A percentile compares a stretch with the other conserved stretches of the same genome.
phyloP scores from a whole-genome alignment of 2,888 invertebrate species.

The Allygus modestus region DNA sequence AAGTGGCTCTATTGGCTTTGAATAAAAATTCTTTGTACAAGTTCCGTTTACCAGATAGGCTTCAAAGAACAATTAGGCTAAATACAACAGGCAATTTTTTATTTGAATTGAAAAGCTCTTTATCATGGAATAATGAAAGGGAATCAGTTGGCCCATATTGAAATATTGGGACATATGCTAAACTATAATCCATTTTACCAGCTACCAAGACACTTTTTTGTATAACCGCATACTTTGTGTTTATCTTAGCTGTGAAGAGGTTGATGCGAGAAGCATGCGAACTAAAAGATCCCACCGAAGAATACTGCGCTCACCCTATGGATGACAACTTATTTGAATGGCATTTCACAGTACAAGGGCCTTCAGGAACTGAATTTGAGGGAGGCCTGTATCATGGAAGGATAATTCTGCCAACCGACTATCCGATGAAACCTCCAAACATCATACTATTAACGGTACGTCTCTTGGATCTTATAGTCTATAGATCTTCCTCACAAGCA shows the following conservation, averaged over 20 bases:
- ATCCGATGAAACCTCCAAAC: conserved; percentile 98
- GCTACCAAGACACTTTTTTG: too few relatives aligned
- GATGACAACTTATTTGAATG: conserved; percentile 98
- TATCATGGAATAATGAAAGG: too few relatives aligned
- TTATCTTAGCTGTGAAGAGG: conserved; percentile 88
- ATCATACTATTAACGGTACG: conserved; percentile 92
- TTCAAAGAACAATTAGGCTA: too few relatives aligned
- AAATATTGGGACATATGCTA: too few relatives aligned
- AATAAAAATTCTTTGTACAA: too few relatives aligned
- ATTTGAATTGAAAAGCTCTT: too few relatives aligned
- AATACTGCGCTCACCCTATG: conserved; percentile 92
- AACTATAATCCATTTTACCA: too few relatives aligned
- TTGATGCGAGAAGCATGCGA: conserved; percentile 95
- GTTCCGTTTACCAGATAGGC: too few relatives aligned
- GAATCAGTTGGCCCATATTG: too few relatives aligned
- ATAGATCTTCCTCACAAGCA: conserved; percentile 68
- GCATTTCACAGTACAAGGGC: conserved; percentile 97
- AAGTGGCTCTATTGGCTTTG: too few relatives aligned
- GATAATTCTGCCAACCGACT: conserved; percentile 93
- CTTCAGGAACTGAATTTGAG: conserved; percentile 92
- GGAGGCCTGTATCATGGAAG: conserved; percentile 95
- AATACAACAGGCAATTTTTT: too few relatives aligned
- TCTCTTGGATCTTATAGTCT: neutral
- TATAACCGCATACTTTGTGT: too few relatives aligned
- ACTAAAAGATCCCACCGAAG: conserved; percentile 90